Evolutionary conservation across 2,113 vertebrate species (phyloP), one percentile per base, ranked within the genome.

Genomic region (Scophthalmus maximus): DNA sequence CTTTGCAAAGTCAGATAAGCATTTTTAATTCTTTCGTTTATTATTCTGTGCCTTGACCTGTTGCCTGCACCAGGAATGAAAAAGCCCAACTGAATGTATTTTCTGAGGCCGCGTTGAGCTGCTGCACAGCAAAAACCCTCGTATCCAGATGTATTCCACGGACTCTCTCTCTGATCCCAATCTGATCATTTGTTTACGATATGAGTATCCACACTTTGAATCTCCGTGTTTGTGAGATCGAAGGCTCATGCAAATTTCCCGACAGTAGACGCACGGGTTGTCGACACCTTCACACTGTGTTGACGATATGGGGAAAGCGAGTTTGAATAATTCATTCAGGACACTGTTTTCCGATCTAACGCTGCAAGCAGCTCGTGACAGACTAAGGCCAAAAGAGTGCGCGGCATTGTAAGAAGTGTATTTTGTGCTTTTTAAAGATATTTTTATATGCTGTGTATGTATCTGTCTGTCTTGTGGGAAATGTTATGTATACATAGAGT

Each of bases 301-400:
- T 75, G 61, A 73, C 46, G 42, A 7, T 47, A 42, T 36, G 65
- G 50, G 12, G 38, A 44, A 59, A 38, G 2, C 6, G 30, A 51
- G 26, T 42, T 72, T 38, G 38, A 46, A n/a, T 46, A 46, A 18
- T 1, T 44, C 9, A 5, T 8, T 50, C 12, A 40, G 15, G 49
- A 56, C 10, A 22, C 29, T 38, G 8, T 50, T 55, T 60, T 44
- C 14, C 6, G 5, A 4, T n/a, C 3, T 22, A 15, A 44, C 46
- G 30, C 64, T 73, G 51, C 38, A 30, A n/a, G 55, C 44, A 36
- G 26, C 59, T 17, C 23, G 38, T 50, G 51, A 53, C 1, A 61
- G 7, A 50, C 75, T 62, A 32, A 81, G 72, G 70, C 82, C 88
- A 89, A 82, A 63, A 17, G 0, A 66, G 52, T 72, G 56, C 17